These are phyloP conservation scores for Chorisops tibialis DNA, from an alignment of 2,888 invertebrate species.

Conservation along the genomic window DNA sequence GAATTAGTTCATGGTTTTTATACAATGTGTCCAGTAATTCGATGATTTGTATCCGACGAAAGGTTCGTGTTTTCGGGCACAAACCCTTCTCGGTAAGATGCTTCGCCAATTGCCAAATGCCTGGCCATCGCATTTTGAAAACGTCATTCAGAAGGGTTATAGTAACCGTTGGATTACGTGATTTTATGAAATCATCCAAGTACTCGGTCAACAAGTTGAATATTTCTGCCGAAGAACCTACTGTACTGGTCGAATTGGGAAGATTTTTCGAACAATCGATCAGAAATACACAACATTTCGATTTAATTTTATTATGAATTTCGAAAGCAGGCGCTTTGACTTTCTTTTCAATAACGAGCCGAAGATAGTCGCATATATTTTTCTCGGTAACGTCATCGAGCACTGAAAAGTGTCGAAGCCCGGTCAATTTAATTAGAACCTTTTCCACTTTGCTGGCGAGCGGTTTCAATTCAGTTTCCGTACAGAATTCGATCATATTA, in stretches of 20 bases:
- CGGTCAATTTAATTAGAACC: constrained; percentile 40
- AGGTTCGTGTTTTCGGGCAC: constrained; percentile 59
- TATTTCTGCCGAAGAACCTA: constrained; percentile 23
- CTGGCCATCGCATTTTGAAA: constrained; percentile 64
- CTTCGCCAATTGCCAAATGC: constrained; percentile 59
- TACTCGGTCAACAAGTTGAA: constrained; percentile 38
- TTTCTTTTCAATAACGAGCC: constrained; percentile 42
- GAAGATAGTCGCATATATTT: constrained; percentile 40
- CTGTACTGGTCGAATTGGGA: neutral
- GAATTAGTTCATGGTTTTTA: constrained; percentile 52
- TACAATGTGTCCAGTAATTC: constrained; percentile 66
- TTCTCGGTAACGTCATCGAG: constrained; percentile 38
- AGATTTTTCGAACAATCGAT: constrained; percentile 36
- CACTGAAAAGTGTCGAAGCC: constrained; percentile 36
- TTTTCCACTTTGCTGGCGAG: constrained; percentile 61
- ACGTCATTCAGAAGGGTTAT: constrained; percentile 64
- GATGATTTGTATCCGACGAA: constrained; percentile 64
- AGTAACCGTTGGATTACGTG: constrained; percentile 54
- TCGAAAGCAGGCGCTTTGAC: constrained; percentile 37
- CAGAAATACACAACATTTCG: constrained; percentile 42
- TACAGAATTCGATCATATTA: constrained; percentile 65
- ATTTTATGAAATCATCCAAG: constrained; percentile 41
- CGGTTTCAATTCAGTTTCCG: constrained; percentile 66
- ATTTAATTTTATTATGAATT: constrained; percentile 39
- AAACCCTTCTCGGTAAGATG: constrained; percentile 61